Percentiles rank a stretch among this genome's conserved stretches.
Evolutionary conservation across 2,797 vertebrate species (phyloP).

Genomic region (Crypturellus tataupa): DNA sequence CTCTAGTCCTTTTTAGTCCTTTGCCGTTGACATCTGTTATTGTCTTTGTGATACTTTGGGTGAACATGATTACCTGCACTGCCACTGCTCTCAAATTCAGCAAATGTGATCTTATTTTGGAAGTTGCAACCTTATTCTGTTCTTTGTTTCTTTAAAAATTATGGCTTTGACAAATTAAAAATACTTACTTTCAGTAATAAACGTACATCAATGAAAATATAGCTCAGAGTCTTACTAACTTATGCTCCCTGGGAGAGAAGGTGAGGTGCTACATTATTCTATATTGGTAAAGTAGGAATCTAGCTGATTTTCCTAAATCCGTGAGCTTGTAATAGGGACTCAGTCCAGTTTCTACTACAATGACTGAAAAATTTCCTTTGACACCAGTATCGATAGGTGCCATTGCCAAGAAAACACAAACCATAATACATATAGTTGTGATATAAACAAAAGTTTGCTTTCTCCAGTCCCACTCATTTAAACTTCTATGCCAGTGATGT

Average conservation of each 20-base stretch:
- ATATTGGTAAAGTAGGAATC: background rate
- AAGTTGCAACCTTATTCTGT: background rate
- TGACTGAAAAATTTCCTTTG: background rate
- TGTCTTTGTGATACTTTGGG: constrained; percentile 10
- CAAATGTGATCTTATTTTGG: background rate
- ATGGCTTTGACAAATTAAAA: background rate
- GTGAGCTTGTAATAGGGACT: background rate
- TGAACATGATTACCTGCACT: constrained; percentile 12
- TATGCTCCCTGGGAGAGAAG: background rate
- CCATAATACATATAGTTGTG: no score
- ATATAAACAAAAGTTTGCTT: background rate
- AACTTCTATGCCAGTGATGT: background rate
- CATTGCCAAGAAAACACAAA: background rate
- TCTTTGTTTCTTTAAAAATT: background rate
- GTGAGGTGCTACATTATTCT: background rate
- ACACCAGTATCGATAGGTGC: background rate
- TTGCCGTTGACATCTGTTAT: constrained; percentile 16
- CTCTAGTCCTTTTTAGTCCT: constrained; percentile 35
- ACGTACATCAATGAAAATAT: background rate
- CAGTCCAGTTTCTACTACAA: background rate
- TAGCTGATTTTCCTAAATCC: background rate
- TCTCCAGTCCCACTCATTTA: background rate
- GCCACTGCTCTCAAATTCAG: background rate
- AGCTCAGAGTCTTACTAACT: background rate
- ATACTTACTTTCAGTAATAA: background rate